phyloP scores from a whole-genome alignment of 1,140 invertebrate genomes.

The Scaptodrosophila lebanonensis region DNA sequence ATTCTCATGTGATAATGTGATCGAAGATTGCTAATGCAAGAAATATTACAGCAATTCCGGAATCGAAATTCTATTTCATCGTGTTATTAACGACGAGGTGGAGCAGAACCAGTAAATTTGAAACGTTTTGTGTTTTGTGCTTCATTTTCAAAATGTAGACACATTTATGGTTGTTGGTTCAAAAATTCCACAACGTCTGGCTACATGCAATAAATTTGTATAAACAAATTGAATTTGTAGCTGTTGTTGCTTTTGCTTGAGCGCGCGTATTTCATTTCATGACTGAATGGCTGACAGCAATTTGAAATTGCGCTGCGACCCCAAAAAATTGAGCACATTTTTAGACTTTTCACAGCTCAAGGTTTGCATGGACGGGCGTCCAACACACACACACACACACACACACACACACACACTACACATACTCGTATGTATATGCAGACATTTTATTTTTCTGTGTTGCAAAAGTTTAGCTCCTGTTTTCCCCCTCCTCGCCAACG shows the following conservation, averaged over 20 bases:
- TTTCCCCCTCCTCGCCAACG: constrained; percentile 7
- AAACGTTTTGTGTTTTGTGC: constrained; percentile 26
- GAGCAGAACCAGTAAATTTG: constrained; percentile 35
- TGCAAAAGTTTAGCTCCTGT: constrained; percentile 17
- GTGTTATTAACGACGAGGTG: constrained; percentile 39
- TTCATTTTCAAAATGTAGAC: constrained; percentile 19
- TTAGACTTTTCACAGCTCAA: constrained; percentile 57
- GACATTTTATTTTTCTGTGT: constrained; percentile 59
- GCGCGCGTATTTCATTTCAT: constrained; percentile 65
- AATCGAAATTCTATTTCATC: constrained; percentile 34
- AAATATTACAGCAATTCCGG: no score
- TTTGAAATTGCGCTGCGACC: constrained; percentile 62
- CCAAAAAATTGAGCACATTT: constrained; percentile 66
- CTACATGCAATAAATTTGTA: constrained; percentile 67
- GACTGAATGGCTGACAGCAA: constrained; percentile 68
- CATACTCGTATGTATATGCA: constrained; percentile 34
- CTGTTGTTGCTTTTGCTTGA: constrained; percentile 16
- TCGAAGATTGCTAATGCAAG: no score
- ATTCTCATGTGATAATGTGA: neutral
- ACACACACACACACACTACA: neutral
- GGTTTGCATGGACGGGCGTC: constrained; percentile 42
- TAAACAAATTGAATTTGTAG: constrained; percentile 61
- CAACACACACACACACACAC: constrained; percentile 24
- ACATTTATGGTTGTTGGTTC: constrained; percentile 17
- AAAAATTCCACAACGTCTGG: constrained; percentile 27